Evolutionary conservation across 2,888 invertebrate species (phyloP), one percentile per base, ranked within the genome.

Genomic region (Coelopa pilipes): DNA sequence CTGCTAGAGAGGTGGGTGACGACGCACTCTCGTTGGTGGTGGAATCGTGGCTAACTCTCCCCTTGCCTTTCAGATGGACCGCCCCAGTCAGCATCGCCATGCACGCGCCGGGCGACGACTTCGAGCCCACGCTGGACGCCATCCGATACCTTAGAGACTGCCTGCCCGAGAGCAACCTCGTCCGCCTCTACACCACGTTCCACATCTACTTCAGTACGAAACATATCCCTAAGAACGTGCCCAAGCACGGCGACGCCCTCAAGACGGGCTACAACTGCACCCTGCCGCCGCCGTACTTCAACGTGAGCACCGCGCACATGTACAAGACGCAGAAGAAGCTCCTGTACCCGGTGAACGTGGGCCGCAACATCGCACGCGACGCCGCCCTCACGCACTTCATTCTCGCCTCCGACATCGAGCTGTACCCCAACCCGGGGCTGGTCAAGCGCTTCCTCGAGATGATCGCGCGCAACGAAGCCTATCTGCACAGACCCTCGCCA

Each of bases 271-370:
- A 91, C 87, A 94, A 95, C 86, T 96, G 95, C 84, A 89, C 92
- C n/a, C 82, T 89, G 66, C 88, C 89, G 11, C 90, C 94, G 7
- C 94, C 95, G 0, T 95, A 92, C 88, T 86, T 89, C 66, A 92
- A 92, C 81, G 89, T 92, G 55, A 90, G 91, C 76, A 87, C 90
- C 1, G 90, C 91, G 0, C 90, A 91, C 75, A 91, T 94, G 82
- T 95, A 94, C 87, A 95, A 94, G 88, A 91, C 91, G 69, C 91
- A 92, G 81, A 94, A 94, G 85, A 94, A 93, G 81, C 89, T 96
- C 12, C 88, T 95, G 24, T 97, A 97, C 85, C 96, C 96, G 1
- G 94, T 97, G 73, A 97, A 97, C 87, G 94, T 96, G 12, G 96
- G 95, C 0, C 90, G 96, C 47, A 96, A 96, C 86, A 90, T 96